These are phyloP conservation scores for Hippolais icterina DNA, from an alignment of 2,113 vertebrate genomes.

Conservation along the genomic window DNA sequence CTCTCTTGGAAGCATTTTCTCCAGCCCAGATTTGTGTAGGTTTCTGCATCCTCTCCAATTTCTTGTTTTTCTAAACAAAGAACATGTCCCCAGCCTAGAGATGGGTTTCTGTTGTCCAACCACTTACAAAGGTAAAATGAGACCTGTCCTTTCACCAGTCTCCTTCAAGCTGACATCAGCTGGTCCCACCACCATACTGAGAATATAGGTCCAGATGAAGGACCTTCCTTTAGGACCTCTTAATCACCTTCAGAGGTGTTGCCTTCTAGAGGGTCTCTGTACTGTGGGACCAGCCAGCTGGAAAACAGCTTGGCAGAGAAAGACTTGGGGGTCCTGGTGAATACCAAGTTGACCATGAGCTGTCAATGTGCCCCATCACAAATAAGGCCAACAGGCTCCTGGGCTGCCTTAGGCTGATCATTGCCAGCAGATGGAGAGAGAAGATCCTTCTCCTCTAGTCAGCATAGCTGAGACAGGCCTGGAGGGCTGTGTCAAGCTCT, in stretches of 20 bases:
- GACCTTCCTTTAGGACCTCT: neutral
- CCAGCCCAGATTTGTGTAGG: neutral
- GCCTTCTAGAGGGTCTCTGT: neutral
- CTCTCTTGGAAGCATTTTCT: constrained; percentile 12
- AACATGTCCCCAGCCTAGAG: neutral
- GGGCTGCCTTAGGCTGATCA: neutral
- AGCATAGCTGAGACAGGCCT: neutral
- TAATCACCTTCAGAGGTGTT: neutral
- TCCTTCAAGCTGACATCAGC: neutral
- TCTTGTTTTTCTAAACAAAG: neutral
- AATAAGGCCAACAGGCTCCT: neutral
- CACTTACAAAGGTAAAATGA: neutral
- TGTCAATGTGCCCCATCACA: neutral
- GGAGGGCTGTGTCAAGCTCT: neutral
- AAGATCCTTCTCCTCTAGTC: neutral
- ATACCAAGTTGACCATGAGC: neutral
- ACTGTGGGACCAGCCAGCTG: neutral
- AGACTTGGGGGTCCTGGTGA: neutral
- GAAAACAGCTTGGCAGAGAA: neutral
- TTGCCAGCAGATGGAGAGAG: neutral
- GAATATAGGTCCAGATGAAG: neutral
- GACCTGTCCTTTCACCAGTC: neutral
- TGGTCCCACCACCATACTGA: neutral
- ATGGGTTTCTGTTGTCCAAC: neutral
- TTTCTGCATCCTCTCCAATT: neutral